Evolutionary conservation across 2,113 vertebrate species (phyloP).

Genomic region (Pachyramphus minor): DNA sequence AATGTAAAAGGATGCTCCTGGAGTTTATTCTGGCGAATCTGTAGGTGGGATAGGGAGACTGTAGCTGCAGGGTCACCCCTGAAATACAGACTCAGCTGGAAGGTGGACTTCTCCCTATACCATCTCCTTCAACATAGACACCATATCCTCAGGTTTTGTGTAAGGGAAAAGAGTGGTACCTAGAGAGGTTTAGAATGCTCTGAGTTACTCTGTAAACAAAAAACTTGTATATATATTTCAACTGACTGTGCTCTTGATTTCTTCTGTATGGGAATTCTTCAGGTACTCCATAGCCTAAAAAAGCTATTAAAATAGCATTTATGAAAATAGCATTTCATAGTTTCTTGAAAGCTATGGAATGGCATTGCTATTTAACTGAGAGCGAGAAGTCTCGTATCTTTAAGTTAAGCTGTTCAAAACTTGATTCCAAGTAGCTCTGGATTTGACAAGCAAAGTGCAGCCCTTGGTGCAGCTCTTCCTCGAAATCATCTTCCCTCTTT

Average conservation of each 20-base stretch:
- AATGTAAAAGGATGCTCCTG: rapidly evolving
- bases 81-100: background rate
- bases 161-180: background rate
- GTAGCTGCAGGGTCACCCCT: background rate
- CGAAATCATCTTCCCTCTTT: background rate
- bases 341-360: background rate
- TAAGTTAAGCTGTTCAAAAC: background rate
- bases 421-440: background rate
- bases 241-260: background rate
- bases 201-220: background rate
- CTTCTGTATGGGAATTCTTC: background rate
- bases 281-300: background rate
- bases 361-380: background rate
- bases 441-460: background rate
- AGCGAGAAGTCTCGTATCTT: background rate
- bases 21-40: background rate
- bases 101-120: background rate
- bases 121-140: rapidly evolving
- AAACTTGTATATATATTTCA: rapidly evolving
- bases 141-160: background rate
- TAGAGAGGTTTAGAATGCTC: rapidly evolving
- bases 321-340: background rate
- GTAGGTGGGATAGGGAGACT: background rate
- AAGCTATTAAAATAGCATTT: background rate
- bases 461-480: background rate